These are phyloP conservation scores for Toxotes jaculatrix DNA, from an alignment of 2,113 vertebrate genomes.

Conservation along the genomic window DNA sequence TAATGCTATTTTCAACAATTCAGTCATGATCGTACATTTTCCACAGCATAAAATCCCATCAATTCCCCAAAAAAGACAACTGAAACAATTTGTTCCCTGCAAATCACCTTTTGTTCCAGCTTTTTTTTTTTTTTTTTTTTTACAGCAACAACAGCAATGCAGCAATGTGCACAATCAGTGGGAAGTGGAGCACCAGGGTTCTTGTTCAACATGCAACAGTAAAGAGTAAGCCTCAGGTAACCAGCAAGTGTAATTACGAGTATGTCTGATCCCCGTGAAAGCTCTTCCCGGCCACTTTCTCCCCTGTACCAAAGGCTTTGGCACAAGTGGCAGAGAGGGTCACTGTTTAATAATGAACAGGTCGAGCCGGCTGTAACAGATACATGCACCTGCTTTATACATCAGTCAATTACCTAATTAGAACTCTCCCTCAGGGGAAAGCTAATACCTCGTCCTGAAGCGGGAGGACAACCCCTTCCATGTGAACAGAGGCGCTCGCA, in stretches of 20 bases:
- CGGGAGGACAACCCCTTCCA: constrained; percentile 74
- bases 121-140: constrained; percentile 20
- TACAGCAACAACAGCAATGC: neutral
- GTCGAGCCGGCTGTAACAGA: constrained; percentile 85
- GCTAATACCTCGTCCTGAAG: constrained; percentile 80
- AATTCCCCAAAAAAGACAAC: constrained; percentile 28
- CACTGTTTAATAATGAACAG: constrained; percentile 87
- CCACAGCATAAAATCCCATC: constrained; percentile 41
- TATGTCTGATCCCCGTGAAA: constrained; percentile 73
- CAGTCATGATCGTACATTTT: constrained; percentile 31
- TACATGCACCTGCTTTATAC: constrained; percentile 88
- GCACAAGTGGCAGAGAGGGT: constrained; percentile 83
- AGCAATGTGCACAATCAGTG: constrained; percentile 32
- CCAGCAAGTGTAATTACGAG: constrained; percentile 82
- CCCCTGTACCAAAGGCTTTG: constrained; percentile 69
- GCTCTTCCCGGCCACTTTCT: constrained; percentile 75
- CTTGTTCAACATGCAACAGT: constrained; percentile 54
- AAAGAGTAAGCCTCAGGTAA: constrained; percentile 69
- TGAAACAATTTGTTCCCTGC: constrained; percentile 39
- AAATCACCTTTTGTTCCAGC: constrained; percentile 11
- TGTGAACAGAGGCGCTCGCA: constrained; percentile 76
- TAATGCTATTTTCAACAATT: constrained; percentile 65
- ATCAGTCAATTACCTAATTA: constrained; percentile 90
- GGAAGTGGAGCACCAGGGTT: constrained; percentile 44
- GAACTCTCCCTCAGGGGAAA: constrained; percentile 85